Conservation (phyloP, 1,140 invertebrate species). For the Brachionus plicatilis region DNA sequence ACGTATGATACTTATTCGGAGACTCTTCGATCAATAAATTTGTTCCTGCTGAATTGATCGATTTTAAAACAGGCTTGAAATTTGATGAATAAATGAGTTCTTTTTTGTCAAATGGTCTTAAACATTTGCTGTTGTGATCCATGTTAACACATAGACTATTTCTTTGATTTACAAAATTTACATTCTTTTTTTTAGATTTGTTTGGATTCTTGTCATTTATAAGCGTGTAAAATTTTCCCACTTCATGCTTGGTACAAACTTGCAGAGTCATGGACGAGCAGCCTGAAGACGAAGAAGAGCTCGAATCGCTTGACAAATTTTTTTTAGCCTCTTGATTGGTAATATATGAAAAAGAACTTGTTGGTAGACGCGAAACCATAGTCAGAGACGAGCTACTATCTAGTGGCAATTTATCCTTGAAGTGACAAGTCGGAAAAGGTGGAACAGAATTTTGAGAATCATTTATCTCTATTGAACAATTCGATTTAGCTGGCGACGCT, state of each 20-base stretch:
- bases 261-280: conserved; percentile 25
- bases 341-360: not conserved
- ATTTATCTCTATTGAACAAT: not conserved
- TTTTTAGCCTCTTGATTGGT: not conserved
- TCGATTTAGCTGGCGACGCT: not conserved
- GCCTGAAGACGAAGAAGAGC: conserved; percentile 11
- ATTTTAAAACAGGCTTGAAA: conserved; percentile 14
- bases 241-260: not conserved
- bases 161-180: conserved; percentile 31
- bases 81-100: conserved; percentile 8
- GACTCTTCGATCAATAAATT: not conserved
- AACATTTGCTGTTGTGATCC: not conserved
- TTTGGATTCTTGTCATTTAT: not conserved
- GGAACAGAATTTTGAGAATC: not conserved
- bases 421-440: conserved; percentile 7
- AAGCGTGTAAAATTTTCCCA: not conserved
- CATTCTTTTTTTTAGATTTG: conserved; percentile 6
- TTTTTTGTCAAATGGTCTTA: not conserved
- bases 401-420: not conserved
- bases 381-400: conserved; percentile 16
- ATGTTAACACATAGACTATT: conserved; percentile 6
- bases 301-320: not conserved
- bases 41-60: not conserved
- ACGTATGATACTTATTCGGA: not conserved
- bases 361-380: not conserved